A percentile compares a stretch with the other conserved stretches of the same genome.
phyloP scores from a whole-genome alignment of 2,113 vertebrate genomes.

The Struthio camelus region DNA sequence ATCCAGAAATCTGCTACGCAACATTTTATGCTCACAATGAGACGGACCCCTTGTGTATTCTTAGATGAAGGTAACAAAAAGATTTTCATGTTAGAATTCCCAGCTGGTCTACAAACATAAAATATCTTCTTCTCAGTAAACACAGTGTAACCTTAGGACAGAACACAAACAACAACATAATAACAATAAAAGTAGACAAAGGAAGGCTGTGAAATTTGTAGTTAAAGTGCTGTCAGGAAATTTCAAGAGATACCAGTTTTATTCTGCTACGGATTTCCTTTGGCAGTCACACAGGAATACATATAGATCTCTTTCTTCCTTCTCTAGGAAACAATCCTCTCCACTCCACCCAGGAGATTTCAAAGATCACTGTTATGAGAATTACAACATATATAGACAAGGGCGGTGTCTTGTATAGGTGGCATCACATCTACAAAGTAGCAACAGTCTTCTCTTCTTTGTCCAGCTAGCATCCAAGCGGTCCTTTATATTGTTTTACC shows the following conservation, averaged over 20 bases:
- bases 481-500: not conserved
- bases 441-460: not conserved
- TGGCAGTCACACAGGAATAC: not conserved
- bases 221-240: not conserved
- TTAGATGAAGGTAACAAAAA: not conserved
- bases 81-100: not conserved
- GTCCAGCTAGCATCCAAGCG: not conserved
- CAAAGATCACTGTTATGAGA: not conserved
- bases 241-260: not conserved
- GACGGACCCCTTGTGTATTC: not conserved
- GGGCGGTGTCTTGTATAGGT: not conserved
- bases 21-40: not conserved
- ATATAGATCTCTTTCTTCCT: not conserved
- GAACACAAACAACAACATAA: not conserved
- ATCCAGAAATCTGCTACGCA: not conserved
- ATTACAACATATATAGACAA: not conserved
- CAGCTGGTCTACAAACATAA: not conserved
- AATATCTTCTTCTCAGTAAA: not conserved
- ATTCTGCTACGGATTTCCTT: not conserved
- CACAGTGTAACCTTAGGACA: not conserved
- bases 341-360: not conserved
- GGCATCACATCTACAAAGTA: not conserved
- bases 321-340: not conserved
- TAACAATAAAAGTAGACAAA: not conserved
- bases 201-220: not conserved